These are phyloP conservation scores for Aphidius colemani DNA, from an alignment of 2,888 invertebrate genomes.

Conservation along the genomic window DNA sequence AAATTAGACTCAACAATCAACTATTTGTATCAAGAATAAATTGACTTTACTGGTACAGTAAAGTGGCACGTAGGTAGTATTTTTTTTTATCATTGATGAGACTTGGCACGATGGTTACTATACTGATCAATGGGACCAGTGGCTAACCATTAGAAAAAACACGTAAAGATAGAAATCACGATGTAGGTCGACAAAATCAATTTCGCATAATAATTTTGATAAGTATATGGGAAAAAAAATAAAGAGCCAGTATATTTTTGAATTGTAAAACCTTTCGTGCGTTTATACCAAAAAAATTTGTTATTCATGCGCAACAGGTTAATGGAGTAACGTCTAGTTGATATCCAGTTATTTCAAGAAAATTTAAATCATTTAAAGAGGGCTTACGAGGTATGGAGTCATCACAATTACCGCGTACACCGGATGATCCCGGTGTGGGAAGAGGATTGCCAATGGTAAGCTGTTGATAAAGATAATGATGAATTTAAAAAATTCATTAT, in stretches of 20 bases:
- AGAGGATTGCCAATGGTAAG: constrained; percentile 50
- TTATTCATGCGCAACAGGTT: constrained; percentile 53
- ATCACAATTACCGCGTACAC: constrained; percentile 44
- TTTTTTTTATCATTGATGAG: no score
- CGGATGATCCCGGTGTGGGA: constrained; percentile 40
- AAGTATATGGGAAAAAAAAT: neutral
- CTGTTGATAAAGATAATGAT: neutral
- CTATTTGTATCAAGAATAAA: no score
- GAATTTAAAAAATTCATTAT: constrained; percentile 1
- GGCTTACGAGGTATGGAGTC: constrained; percentile 44
- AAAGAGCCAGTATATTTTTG: neutral
- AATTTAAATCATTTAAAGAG: constrained; percentile 23
- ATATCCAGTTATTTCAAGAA: constrained; percentile 33
- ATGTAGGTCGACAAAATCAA: neutral
- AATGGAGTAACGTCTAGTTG: constrained; percentile 39
- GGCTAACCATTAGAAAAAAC: neutral
- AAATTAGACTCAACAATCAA: no score
- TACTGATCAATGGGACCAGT: neutral
- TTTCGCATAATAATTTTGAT: no score
- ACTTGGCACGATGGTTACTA: neutral
- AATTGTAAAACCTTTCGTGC: neutral
- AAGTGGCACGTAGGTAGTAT: no score
- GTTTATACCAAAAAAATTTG: constrained; percentile 34
- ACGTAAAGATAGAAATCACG: constrained; percentile 8
- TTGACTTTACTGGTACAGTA: no score